A percentile compares a stretch with the other conserved stretches of the same genome.
These are phyloP conservation scores for Cyprinodon tularosa DNA, from an alignment of 2,113 vertebrate genomes.

Conservation along the genomic window DNA sequence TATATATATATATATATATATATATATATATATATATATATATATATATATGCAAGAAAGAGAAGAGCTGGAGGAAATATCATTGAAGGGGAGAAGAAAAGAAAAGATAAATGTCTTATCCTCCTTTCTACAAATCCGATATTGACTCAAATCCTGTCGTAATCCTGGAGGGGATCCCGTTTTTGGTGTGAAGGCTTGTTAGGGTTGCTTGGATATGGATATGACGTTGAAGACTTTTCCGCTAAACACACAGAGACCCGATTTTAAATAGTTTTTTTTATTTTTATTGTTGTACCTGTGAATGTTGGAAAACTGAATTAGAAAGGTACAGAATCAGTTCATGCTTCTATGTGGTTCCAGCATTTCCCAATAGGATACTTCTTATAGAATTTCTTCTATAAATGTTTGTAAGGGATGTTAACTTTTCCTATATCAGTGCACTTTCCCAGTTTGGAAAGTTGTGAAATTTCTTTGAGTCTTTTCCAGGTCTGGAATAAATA, in stretches of 20 bases:
- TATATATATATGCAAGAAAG: conserved; percentile 42
- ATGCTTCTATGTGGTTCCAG: neutral
- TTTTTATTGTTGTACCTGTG: conserved; percentile 6
- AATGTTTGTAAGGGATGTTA: neutral
- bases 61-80: conserved; percentile 56
- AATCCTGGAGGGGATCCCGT: conserved; percentile 70
- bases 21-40: neutral
- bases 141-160: conserved; percentile 75
- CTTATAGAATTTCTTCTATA: too few species aligned
- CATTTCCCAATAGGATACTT: neutral
- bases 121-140: conserved; percentile 72
- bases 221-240: conserved; percentile 43
- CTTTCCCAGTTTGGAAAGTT: neutral
- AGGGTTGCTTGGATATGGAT: conserved; percentile 45
- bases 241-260: conserved; percentile 20
- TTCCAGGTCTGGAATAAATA: neutral
- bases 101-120: conserved; percentile 71
- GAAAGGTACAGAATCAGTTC: neutral
- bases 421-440: neutral
- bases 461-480: neutral
- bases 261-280: conserved; percentile 31
- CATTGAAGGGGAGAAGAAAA: conserved; percentile 19
- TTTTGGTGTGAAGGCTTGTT: conserved; percentile 73
- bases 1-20: too few species aligned
- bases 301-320: neutral